These are phyloP conservation scores for Platycercus adscitus DNA, from an alignment of 2,113 vertebrate species.

Conservation along the genomic window DNA sequence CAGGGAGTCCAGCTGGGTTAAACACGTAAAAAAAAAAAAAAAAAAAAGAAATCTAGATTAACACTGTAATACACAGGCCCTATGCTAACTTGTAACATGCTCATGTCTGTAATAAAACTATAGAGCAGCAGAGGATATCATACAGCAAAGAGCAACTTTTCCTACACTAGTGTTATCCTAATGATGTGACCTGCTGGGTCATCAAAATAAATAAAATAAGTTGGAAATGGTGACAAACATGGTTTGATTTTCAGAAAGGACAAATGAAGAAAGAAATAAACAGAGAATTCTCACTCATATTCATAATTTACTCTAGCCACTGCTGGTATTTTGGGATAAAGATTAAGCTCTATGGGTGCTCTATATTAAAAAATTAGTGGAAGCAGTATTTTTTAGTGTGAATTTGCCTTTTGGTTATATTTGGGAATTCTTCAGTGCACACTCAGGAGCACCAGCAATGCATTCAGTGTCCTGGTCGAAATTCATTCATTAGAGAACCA, in stretches of 20 bases:
- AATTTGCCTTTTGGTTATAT: neutral
- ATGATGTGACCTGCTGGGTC: neutral
- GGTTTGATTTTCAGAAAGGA: neutral
- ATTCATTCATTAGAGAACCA: neutral
- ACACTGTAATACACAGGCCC: neutral
- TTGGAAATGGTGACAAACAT: neutral
- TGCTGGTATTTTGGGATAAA: neutral
- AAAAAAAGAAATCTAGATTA: neutral
- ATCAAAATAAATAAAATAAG: neutral
- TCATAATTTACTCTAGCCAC: neutral
- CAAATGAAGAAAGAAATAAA: neutral
- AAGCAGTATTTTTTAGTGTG: fast-evolving
- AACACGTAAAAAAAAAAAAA: neutral
- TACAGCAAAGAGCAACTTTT: neutral
- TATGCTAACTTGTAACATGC: neutral
- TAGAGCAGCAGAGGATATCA: neutral
- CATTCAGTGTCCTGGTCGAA: neutral
- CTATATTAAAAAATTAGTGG: neutral
- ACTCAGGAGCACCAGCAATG: neutral
- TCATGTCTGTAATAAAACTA: neutral
- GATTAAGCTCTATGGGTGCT: neutral
- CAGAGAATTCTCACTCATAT: neutral
- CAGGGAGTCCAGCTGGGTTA: neutral
- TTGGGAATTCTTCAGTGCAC: neutral
- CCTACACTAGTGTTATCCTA: neutral